A percentile compares a stretch with the other conserved stretches of the same genome.
Evolutionary conservation across 1,140 invertebrate genomes (phyloP).

Genomic region (Sycophila sp.): DNA sequence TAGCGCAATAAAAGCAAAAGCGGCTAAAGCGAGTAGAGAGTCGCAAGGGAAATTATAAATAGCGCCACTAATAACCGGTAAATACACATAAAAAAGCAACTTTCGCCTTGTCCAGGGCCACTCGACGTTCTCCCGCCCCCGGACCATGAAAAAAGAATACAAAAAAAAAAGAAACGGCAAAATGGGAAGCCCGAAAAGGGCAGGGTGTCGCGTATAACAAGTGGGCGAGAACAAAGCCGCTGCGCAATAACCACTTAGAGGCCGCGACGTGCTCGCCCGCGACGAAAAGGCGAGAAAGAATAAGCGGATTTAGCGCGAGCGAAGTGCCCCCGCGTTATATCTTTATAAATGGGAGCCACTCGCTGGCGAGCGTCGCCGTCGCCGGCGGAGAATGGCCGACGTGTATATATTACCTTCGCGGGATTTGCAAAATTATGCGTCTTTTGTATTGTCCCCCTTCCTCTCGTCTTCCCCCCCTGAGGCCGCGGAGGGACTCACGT

Average conservation of each 20-base stretch:
- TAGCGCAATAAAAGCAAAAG: no score
- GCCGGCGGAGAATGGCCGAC: not conserved
- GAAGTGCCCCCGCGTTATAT: slow-evolving; percentile 52
- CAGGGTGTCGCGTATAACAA: slow-evolving; percentile 10
- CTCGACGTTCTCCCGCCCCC: no score
- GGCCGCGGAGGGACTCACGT: not conserved
- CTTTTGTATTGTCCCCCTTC: slow-evolving; percentile 43
- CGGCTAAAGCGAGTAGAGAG: no score
- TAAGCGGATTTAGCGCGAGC: slow-evolving; percentile 55
- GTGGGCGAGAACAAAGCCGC: slow-evolving; percentile 16
- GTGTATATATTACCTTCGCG: slow-evolving; percentile 49
- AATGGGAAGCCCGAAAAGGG: not conserved
- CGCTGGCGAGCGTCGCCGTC: not conserved
- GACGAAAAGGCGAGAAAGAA: slow-evolving; percentile 24
- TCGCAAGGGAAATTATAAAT: no score
- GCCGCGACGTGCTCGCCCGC: slow-evolving; percentile 10
- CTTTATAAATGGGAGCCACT: slow-evolving; percentile 63
- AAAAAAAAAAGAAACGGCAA: not conserved
- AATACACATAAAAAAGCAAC: no score
- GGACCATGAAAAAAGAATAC: no score
- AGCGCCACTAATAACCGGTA: no score
- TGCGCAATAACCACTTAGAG: slow-evolving; percentile 57
- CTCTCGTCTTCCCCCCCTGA: no score
- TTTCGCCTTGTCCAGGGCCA: no score
- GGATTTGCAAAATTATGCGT: slow-evolving; percentile 57